phyloP scores from a whole-genome alignment of 2,113 vertebrate species.

The Alexandromys fortis region DNA sequence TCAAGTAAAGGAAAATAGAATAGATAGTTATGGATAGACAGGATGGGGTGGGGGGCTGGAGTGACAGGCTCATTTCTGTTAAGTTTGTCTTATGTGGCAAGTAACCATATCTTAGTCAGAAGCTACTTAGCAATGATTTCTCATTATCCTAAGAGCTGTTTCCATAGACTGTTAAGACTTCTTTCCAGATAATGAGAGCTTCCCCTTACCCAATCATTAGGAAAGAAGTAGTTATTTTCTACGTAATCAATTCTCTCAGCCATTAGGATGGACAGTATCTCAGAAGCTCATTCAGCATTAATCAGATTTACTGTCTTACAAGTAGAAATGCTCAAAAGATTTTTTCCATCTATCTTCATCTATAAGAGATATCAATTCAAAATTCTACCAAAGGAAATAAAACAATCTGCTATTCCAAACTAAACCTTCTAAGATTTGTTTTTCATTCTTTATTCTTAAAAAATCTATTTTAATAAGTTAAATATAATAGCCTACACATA shows the following conservation, averaged over 20 bases:
- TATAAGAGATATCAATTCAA: slow-evolving; percentile 15
- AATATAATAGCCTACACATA: background rate
- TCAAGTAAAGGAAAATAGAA: background rate
- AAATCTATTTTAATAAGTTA: slow-evolving; percentile 26
- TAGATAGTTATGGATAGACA: background rate
- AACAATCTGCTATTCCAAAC: background rate
- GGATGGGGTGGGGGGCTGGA: too few species aligned
- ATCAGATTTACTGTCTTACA: slow-evolving; percentile 59
- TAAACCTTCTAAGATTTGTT: slow-evolving; percentile 32
- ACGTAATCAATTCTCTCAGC: slow-evolving; percentile 64
- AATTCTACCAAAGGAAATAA: slow-evolving; percentile 51
- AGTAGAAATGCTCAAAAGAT: slow-evolving; percentile 30
- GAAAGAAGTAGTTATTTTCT: slow-evolving; percentile 57
- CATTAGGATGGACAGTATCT: slow-evolving; percentile 60
- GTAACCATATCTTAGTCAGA: background rate
- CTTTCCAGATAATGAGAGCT: slow-evolving; percentile 20
- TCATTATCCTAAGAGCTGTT: slow-evolving; percentile 2
- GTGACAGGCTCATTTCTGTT: background rate
- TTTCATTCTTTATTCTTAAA: slow-evolving; percentile 8
- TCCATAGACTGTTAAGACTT: slow-evolving; percentile 11
- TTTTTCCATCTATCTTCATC: slow-evolving; percentile 29
- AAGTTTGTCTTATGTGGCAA: slow-evolving; percentile 28
- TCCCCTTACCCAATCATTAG: slow-evolving; percentile 49
- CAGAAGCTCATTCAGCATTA: slow-evolving; percentile 31
- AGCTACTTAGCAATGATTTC: slow-evolving; percentile 56